These are phyloP conservation scores for Himalopsyche phryganea DNA, from an alignment of 1,140 invertebrate genomes.

Conservation along the genomic window DNA sequence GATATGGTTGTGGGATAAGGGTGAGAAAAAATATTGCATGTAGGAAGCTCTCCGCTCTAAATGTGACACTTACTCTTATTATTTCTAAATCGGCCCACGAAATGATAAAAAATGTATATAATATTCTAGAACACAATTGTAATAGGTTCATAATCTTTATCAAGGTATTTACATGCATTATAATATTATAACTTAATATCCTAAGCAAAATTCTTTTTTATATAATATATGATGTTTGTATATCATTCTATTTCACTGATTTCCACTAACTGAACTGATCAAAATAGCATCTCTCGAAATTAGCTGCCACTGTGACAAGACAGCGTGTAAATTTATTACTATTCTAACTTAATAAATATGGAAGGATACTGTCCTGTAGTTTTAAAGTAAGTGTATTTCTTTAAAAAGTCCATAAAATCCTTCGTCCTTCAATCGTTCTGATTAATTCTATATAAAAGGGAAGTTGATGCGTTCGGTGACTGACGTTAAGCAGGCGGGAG, in stretches of 20 bases:
- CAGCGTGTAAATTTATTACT: constrained; percentile 10
- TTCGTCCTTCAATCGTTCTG: constrained; percentile 29
- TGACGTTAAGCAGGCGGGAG: too few species aligned
- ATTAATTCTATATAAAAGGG: constrained; percentile 14
- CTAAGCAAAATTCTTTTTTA: constrained; percentile 5
- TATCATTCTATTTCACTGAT: constrained; percentile 21
- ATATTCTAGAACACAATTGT: neutral
- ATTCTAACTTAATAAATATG: neutral
- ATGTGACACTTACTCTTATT: too few species aligned
- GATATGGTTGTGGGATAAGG: too few species aligned
- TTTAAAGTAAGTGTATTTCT: constrained; percentile 18
- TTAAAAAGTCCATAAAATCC: constrained; percentile 26
- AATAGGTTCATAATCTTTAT: neutral
- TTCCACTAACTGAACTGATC: constrained; percentile 21
- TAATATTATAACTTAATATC: neutral
- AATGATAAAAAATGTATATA: neutral
- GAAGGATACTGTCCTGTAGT: constrained; percentile 19
- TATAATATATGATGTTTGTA: constrained; percentile 6
- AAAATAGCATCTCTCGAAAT: constrained; percentile 16
- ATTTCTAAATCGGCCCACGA: neutral
- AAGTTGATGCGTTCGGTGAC: neutral
- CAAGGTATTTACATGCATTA: neutral
- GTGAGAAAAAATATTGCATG: too few species aligned
- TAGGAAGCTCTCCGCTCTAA: neutral
- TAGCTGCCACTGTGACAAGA: constrained; percentile 11